These are phyloP conservation scores for Neotragus moschatus DNA, from an alignment of 2,113 vertebrate genomes.

Conservation along the genomic window DNA sequence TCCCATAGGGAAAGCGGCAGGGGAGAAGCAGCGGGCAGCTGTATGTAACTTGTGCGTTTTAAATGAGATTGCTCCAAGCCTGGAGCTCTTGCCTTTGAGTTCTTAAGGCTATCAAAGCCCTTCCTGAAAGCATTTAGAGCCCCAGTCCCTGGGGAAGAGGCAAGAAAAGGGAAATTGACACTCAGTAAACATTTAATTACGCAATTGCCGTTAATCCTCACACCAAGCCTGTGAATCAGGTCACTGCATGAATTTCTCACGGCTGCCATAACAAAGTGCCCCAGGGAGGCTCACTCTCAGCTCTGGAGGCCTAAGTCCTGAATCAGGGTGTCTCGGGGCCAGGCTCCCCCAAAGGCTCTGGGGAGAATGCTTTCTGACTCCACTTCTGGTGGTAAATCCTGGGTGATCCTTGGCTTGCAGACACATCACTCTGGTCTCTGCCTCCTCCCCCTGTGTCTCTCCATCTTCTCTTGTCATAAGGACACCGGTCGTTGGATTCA, in stretches of 20 bases:
- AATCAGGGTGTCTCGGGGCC: fast-evolving
- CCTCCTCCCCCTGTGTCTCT: fast-evolving
- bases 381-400: neutral
- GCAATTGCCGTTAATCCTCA: neutral
- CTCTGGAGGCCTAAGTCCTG: neutral
- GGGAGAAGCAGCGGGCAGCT: neutral
- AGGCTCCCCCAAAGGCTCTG: neutral
- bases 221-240: neutral
- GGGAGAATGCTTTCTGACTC: neutral
- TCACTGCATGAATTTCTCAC: neutral
- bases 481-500: fast-evolving
- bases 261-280: too few relatives aligned
- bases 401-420: neutral
- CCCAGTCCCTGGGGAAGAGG: neutral
- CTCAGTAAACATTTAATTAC: neutral
- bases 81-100: neutral
- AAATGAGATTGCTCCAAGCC: neutral
- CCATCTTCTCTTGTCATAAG: neutral
- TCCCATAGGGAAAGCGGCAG: fast-evolving
- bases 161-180: neutral
- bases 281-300: neutral
- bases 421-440: neutral
- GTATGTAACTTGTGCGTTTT: neutral
- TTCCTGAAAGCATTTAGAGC: neutral
- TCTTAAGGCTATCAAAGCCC: neutral